Conservation (phyloP, 2,113 vertebrate species). For the Corvus hawaiiensis region DNA sequence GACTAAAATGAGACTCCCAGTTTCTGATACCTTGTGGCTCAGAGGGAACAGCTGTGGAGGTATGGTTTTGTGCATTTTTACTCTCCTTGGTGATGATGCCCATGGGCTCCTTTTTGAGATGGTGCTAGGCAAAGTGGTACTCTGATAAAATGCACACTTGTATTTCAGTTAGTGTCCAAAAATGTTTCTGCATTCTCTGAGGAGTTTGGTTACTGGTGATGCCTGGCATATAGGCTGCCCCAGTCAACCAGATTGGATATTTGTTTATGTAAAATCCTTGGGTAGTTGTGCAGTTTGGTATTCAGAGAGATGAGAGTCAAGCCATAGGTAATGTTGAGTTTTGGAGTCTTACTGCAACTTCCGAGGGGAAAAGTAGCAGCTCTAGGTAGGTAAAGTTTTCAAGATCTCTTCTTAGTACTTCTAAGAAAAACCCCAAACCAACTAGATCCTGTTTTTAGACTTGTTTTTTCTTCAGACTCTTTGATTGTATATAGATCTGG, state of each 20-base stretch:
- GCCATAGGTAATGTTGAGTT: not conserved
- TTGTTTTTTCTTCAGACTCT: not conserved
- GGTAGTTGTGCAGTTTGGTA: not conserved
- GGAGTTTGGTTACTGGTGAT: not conserved
- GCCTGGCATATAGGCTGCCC: not conserved
- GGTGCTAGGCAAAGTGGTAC: not conserved
- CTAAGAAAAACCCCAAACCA: not conserved
- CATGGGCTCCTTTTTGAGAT: not conserved
- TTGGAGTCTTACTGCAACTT: not conserved
- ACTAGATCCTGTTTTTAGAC: not conserved
- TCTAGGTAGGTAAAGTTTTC: not conserved
- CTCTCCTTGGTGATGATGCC: not conserved
- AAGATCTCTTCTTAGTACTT: not conserved
- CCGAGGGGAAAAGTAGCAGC: not conserved
- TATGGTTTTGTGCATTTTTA: not conserved
- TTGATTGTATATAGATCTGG: not conserved
- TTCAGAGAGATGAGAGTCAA: not conserved
- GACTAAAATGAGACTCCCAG: not conserved
- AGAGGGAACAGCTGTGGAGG: not conserved
- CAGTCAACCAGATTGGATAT: not conserved
- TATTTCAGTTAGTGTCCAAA: not conserved
- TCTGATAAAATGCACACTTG: not conserved
- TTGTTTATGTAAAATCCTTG: not conserved
- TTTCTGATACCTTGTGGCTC: not conserved
- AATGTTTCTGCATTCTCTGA: not conserved